Evolutionary conservation across 2,113 vertebrate species (phyloP).

Genomic region (Cyprinodon tularosa): DNA sequence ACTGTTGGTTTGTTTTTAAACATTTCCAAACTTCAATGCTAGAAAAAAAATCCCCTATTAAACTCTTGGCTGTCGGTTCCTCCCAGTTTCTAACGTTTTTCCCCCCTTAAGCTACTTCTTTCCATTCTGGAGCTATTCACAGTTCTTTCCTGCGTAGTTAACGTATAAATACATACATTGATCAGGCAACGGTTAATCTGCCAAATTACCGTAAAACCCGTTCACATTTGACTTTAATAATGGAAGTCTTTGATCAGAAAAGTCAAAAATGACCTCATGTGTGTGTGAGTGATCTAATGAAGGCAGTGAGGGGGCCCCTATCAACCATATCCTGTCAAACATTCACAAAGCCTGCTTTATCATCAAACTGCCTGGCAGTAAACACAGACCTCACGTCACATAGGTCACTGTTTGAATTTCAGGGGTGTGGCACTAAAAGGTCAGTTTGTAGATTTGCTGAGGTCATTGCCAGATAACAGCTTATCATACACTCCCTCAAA

Average conservation of each 20-base stretch:
- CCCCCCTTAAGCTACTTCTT: constrained; percentile 28
- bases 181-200: not conserved
- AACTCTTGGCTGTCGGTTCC: constrained; percentile 41
- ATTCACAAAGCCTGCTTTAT: constrained; percentile 48
- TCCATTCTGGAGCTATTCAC: constrained; percentile 57
- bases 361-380: constrained; percentile 28
- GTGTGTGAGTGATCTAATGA: not conserved
- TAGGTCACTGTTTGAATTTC: constrained; percentile 50
- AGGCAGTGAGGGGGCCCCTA: not conserved
- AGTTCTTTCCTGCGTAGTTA: constrained; percentile 21
- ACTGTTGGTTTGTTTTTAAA: not conserved
- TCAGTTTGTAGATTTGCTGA: not conserved
- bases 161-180: constrained; percentile 48
- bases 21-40: constrained; percentile 29
- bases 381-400: constrained; percentile 28
- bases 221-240: not conserved
- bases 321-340: constrained; percentile 53
- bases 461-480: constrained; percentile 1
- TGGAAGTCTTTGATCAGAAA: rapidly evolving
- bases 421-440: constrained; percentile 9
- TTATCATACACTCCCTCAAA: not conserved
- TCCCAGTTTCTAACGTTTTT: constrained; percentile 46
- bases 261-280: not conserved
- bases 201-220: not conserved
- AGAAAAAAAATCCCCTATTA: constrained; percentile 43